Conservation (phyloP, 64 coral and sea anemone species). For the Dendronephthya gigantea region DNA sequence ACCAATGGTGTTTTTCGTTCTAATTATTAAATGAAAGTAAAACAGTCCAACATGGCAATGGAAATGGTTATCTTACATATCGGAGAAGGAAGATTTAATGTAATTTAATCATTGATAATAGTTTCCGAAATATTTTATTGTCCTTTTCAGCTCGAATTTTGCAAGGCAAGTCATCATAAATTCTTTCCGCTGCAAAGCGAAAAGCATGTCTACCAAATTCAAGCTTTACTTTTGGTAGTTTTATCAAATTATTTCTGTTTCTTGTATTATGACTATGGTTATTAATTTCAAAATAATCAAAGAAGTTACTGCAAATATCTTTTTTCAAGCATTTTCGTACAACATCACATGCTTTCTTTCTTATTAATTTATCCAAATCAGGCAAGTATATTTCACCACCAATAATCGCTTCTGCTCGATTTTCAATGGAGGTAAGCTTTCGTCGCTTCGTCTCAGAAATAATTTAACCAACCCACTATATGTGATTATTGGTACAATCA, state of each 20-base stretch:
- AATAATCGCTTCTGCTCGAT: background rate
- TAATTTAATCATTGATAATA: too few relatives aligned
- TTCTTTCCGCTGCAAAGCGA: background rate
- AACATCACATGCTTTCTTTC: background rate
- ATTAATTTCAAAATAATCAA: background rate
- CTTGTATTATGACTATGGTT: background rate
- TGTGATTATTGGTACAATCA: background rate
- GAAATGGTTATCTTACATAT: too few relatives aligned
- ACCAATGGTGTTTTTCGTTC: too few relatives aligned
- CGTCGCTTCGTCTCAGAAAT: background rate
- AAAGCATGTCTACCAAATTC: background rate
- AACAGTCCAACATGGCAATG: too few relatives aligned
- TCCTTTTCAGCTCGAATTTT: background rate
- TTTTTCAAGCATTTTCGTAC: background rate
- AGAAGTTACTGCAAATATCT: too few relatives aligned
- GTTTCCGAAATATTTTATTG: too few relatives aligned
- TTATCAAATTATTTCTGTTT: background rate
- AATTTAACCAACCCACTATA: background rate
- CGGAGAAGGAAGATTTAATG: too few relatives aligned
- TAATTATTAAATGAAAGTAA: too few relatives aligned
- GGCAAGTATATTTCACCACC: background rate
- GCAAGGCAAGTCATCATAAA: background rate
- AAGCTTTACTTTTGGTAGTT: background rate
- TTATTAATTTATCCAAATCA: background rate
- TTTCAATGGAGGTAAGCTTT: background rate